Evolutionary conservation across 1,140 invertebrate species (phyloP).

Genomic region (Varroa destructor): DNA sequence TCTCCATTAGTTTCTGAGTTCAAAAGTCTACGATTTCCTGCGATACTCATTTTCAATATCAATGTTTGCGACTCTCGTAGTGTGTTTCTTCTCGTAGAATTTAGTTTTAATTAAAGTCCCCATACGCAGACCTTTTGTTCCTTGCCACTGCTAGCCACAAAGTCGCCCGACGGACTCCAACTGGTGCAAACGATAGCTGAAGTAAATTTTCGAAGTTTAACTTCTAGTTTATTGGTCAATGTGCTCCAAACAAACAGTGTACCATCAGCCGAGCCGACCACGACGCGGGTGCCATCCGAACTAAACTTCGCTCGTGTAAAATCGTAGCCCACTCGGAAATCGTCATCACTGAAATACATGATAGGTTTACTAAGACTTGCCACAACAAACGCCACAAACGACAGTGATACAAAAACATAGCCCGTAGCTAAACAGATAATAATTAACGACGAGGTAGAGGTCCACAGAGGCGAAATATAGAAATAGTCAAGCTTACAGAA

Average conservation of each 20-base stretch:
- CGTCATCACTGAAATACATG: slow-evolving; percentile 59
- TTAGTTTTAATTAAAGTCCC: background rate
- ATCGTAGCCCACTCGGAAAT: slow-evolving; percentile 87
- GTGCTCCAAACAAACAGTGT: slow-evolving; percentile 83
- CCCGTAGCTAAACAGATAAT: too few species aligned
- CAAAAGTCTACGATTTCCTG: too few species aligned
- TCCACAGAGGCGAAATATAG: too few species aligned
- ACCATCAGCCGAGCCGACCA: slow-evolving; percentile 78
- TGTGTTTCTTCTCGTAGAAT: too few species aligned
- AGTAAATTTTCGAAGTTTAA: slow-evolving; percentile 66
- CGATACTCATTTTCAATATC: too few species aligned
- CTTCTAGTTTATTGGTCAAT: slow-evolving; percentile 58
- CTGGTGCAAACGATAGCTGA: slow-evolving; percentile 28
- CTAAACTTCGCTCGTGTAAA: slow-evolving; percentile 82
- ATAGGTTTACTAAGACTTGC: slow-evolving; percentile 2
- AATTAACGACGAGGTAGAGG: too few species aligned
- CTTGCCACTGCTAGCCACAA: slow-evolving; percentile 9
- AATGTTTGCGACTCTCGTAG: too few species aligned
- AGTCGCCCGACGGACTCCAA: slow-evolving; percentile 16
- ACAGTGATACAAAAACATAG: slow-evolving; percentile 8
- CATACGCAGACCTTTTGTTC: slow-evolving; percentile 18
- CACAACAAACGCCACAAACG: slow-evolving; percentile 9
- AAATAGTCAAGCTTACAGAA: too few species aligned
- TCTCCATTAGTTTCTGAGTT: too few species aligned
- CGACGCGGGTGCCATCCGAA: slow-evolving; percentile 69